Evolutionary conservation across 2,113 vertebrate genomes (phyloP).

Genomic region (Alethe diademata): DNA sequence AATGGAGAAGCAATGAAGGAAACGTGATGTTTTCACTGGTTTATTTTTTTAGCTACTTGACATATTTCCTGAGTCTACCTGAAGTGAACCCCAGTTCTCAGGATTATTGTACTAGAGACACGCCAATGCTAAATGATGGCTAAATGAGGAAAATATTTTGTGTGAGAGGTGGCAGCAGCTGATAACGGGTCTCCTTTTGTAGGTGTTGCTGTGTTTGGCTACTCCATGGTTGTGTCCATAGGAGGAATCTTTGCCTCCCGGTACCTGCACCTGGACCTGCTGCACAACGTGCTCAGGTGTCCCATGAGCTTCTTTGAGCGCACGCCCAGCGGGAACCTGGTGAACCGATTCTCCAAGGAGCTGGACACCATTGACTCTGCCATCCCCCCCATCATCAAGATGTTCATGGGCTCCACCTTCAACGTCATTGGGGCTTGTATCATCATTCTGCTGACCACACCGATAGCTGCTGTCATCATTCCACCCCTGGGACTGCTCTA

Average conservation of each 20-base stretch:
- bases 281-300: slow-evolving; percentile 87
- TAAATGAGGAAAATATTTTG: background rate
- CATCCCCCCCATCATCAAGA: slow-evolving; percentile 92
- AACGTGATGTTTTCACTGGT: background rate
- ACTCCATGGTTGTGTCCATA: slow-evolving; percentile 88
- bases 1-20: background rate
- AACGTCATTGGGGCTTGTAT: slow-evolving; percentile 85
- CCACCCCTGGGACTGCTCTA: slow-evolving; percentile 89
- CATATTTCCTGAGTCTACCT: background rate
- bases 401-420: slow-evolving; percentile 95
- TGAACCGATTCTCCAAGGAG: slow-evolving; percentile 96
- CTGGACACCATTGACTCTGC: slow-evolving; percentile 91
- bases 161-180: background rate
- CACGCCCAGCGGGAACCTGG: slow-evolving; percentile 94
- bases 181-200: background rate
- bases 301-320: slow-evolving; percentile 95
- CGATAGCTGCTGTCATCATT: slow-evolving; percentile 84
- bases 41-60: background rate
- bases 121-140: background rate
- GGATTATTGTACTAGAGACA: background rate
- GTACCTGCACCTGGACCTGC: slow-evolving; percentile 85
- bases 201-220: slow-evolving; percentile 88
- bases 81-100: background rate
- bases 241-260: slow-evolving; percentile 91
- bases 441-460: slow-evolving; percentile 89